Evolutionary conservation across 2,113 vertebrate species (phyloP), one percentile per base, ranked within the genome.

Genomic region (Gasterosteus nipponicus): DNA sequence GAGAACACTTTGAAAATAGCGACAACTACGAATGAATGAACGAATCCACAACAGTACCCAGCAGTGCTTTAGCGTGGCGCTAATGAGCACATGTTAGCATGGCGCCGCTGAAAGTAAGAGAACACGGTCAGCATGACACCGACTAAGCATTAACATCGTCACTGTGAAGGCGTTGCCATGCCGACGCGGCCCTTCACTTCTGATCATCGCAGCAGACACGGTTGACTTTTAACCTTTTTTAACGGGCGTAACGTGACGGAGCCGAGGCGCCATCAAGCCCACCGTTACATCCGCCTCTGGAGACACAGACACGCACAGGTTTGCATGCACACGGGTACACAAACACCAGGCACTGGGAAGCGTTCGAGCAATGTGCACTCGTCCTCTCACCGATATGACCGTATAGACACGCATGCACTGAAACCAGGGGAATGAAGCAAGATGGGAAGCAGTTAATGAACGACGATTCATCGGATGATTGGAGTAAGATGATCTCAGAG

Each of bases 221-320:
- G 41, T 2, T 44, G 19, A 22, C 29, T 68, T 7, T 47, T 14
- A 18, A 14, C 58, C 31, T 26, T 80, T 49, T 72, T 38, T n/a
- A 26, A 62, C 64, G 53, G 35, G 76, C 12, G 26, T 31, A 56
- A 62, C 57, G 54, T 33, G 41, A 68, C 56, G 46, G n/a, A 42
- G 64, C 41, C 44, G 4, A 39, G 42, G 49, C 49, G 59, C 77
- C 60, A 75, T 60, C 19, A 75, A 78, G 59, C 44, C 69, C 58
- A 71, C 84, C 74, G 78, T 84, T 82, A 78, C 58, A 82, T 85
- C 73, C 77, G 82, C 39, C 66, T 57, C 73, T 75, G 67, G 49
- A 49, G 72, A 77, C 86, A 78, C 9, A 66, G 69, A 57, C 38
- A 22, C 1, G 6, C 78, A 47, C 73, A 66, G 22, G 53, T 14